These are phyloP conservation scores for Aurelia sp. DNA, from an alignment of 30 jellyfish, hydroid and myxozoan genomes.

Conservation along the genomic window DNA sequence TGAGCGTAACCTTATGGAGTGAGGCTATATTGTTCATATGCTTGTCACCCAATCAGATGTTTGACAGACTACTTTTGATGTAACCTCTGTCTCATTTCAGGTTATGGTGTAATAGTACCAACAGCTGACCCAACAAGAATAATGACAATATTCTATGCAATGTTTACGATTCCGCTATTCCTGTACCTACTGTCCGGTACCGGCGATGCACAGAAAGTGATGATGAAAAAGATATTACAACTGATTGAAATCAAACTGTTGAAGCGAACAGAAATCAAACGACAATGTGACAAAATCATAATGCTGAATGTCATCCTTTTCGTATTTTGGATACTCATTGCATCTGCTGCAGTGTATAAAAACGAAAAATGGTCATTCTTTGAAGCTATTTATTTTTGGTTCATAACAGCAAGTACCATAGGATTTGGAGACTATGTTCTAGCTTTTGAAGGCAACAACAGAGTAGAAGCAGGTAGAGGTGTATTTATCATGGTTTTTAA, in stretches of 20 bases:
- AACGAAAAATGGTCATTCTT: conserved; percentile 38
- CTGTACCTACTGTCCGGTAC: conserved; percentile 42
- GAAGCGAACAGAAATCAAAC: conserved; percentile 4
- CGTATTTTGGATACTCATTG: conserved; percentile 19
- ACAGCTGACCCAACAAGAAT: conserved; percentile 23
- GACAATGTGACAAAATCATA: conserved; percentile 12
- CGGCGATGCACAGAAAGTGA: conserved; percentile 10
- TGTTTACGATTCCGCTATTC: conserved; percentile 24
- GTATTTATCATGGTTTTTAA: conserved; percentile 2
- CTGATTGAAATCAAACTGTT: conserved; percentile 35
- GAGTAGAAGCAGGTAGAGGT: neutral
- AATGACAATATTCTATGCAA: conserved; percentile 18
- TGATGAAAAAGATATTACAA: conserved; percentile 3
- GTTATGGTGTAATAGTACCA: conserved; percentile 51
- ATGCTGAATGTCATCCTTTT: neutral
- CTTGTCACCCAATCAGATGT: neutral
- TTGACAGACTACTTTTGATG: neutral
- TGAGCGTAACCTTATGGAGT: too few relatives aligned
- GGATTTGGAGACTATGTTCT: conserved; percentile 68
- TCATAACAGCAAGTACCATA: conserved; percentile 66
- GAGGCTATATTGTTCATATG: too few relatives aligned
- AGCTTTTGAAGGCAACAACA: conserved; percentile 44
- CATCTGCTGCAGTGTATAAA: neutral
- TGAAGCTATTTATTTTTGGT: conserved; percentile 49
- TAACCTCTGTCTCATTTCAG: neutral